A percentile compares a stretch with the other conserved stretches of the same genome.
These are phyloP conservation scores for Meles meles DNA, from an alignment of 2,113 vertebrate species.

Conservation along the genomic window DNA sequence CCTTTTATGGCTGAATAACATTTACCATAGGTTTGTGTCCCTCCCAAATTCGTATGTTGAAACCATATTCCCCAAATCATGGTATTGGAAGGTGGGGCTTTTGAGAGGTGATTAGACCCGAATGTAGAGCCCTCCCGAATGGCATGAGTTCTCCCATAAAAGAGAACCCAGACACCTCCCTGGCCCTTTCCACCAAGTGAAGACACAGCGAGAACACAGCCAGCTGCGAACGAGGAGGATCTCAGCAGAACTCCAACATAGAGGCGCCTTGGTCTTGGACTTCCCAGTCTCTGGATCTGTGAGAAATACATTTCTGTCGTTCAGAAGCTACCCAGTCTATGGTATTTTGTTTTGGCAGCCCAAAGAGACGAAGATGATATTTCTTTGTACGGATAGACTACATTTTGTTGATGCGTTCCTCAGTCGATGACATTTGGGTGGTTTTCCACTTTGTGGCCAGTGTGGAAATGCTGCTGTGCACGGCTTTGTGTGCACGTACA, in stretches of 20 bases:
- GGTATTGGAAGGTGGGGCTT: not conserved
- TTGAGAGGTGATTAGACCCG: not conserved
- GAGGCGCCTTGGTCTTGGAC: not conserved
- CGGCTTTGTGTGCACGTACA: not conserved
- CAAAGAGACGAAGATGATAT: not conserved
- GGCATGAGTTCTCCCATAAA: too few species aligned
- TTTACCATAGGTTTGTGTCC: not conserved
- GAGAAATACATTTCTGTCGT: not conserved
- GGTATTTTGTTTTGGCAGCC: not conserved
- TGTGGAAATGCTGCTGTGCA: not conserved
- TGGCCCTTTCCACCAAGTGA: fast-evolving
- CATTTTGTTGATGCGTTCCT: not conserved
- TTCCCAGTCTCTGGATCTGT: not conserved
- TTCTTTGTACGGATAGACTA: fast-evolving
- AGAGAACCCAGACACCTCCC: too few species aligned
- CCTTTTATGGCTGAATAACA: not conserved
- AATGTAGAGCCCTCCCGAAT: not conserved
- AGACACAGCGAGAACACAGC: not conserved
- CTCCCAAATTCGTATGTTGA: not conserved
- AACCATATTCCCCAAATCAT: not conserved
- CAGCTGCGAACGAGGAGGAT: not conserved
- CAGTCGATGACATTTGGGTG: not conserved
- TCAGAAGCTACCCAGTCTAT: not conserved
- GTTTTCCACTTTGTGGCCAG: not conserved
- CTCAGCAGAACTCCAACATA: not conserved